Percentiles rank a stretch among this genome's conserved stretches.
phyloP scores from a whole-genome alignment of 1,140 invertebrate genomes.

The Drosophila novamexicana region DNA sequence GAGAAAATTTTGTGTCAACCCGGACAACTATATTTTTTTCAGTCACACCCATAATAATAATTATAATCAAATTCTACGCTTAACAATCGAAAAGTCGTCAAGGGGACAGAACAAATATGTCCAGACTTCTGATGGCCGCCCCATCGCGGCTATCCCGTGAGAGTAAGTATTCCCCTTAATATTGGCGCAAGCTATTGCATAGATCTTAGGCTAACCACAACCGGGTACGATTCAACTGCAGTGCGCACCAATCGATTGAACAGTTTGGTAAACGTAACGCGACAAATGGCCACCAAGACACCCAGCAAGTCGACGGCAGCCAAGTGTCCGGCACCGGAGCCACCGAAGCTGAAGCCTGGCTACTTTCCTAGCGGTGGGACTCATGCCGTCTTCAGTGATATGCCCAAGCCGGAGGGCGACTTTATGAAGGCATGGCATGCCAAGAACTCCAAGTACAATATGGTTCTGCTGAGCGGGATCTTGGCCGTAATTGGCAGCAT shows the following conservation, averaged over 20 bases:
- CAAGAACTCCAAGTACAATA: slow-evolving; percentile 65
- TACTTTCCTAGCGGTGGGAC: slow-evolving; percentile 59
- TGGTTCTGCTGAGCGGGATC: slow-evolving; percentile 45
- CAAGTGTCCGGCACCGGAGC: slow-evolving; percentile 11
- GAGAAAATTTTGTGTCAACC: slow-evolving; percentile 14
- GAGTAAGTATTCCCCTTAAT: slow-evolving; percentile 41
- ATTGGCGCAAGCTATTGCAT: too few species aligned
- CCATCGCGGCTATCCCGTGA: slow-evolving; percentile 40
- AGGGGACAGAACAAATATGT: slow-evolving; percentile 41
- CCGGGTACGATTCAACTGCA: neutral
- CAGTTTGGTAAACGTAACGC: slow-evolving; percentile 19
- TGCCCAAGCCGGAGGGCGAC: slow-evolving; percentile 61
- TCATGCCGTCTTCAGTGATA: slow-evolving; percentile 58
- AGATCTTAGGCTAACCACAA: too few species aligned
- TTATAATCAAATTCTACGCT: slow-evolving; percentile 27
- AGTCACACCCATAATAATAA: slow-evolving; percentile 27
- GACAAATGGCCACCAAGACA: slow-evolving; percentile 35
- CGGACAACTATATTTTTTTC: slow-evolving; percentile 27
- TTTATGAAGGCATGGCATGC: slow-evolving; percentile 46
- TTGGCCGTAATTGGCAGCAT: slow-evolving; percentile 40
- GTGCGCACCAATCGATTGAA: slow-evolving; percentile 35
- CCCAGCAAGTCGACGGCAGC: slow-evolving; percentile 13
- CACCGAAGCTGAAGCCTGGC: slow-evolving; percentile 31
- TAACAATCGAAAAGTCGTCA: neutral
- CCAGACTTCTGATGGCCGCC: slow-evolving; percentile 51